A percentile compares a stretch with the other conserved stretches of the same genome.
These are phyloP conservation scores for Mesembrinibis cayennensis DNA, from an alignment of 2,113 vertebrate species.

Conservation along the genomic window DNA sequence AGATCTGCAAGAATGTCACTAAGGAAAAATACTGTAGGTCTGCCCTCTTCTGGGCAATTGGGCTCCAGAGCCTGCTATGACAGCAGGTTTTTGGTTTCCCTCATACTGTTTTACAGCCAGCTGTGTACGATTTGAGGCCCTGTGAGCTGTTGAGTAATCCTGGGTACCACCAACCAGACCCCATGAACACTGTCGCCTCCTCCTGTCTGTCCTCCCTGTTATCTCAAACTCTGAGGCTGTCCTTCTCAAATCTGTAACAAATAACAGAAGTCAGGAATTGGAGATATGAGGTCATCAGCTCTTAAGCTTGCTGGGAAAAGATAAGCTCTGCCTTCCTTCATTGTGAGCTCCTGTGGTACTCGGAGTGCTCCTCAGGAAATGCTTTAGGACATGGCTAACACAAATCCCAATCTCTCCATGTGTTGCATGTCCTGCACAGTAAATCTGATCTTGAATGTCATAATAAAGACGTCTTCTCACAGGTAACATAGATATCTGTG, in stretches of 20 bases:
- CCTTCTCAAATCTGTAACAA: background rate
- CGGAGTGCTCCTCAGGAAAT: background rate
- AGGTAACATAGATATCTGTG: background rate
- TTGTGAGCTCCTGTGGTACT: background rate
- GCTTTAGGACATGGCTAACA: background rate
- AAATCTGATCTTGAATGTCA: background rate
- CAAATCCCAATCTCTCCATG: background rate
- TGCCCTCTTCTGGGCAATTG: constrained; percentile 86
- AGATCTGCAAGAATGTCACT: background rate
- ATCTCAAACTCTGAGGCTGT: background rate
- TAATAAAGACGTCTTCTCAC: background rate
- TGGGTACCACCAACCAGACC: background rate
- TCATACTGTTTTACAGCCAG: background rate
- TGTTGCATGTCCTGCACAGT: background rate
- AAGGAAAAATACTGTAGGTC: constrained; percentile 77
- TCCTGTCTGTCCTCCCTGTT: background rate
- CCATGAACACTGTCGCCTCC: background rate
- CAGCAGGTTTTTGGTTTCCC: background rate
- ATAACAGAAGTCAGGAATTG: background rate
- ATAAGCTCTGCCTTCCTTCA: background rate
- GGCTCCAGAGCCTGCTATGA: background rate
- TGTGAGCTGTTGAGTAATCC: background rate
- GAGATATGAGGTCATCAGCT: background rate
- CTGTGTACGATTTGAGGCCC: background rate
- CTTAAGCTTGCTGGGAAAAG: background rate